Conservation (phyloP, 2,113 vertebrate species). For the Odocoileus virginianus region DNA sequence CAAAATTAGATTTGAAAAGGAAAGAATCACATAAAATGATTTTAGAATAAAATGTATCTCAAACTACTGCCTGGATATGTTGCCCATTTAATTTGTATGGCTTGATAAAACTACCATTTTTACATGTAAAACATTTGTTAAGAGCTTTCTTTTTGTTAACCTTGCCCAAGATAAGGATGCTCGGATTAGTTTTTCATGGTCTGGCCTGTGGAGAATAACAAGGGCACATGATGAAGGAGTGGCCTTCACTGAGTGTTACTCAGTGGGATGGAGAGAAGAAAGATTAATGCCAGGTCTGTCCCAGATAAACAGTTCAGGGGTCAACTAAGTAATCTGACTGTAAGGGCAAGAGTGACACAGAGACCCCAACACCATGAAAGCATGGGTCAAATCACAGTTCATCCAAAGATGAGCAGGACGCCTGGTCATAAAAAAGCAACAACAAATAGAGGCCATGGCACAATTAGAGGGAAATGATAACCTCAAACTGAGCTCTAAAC, state of each 20-base stretch:
- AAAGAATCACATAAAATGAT: background rate
- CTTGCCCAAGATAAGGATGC: background rate
- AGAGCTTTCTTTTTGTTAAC: background rate
- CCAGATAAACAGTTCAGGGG: background rate
- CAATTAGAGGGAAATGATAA: background rate
- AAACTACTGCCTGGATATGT: background rate
- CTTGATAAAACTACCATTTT: background rate
- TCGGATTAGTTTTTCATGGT: background rate
- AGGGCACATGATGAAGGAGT: too few species aligned
- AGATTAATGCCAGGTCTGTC: background rate
- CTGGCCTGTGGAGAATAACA: background rate
- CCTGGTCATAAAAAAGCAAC: background rate
- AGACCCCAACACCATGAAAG: background rate
- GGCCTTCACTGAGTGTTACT: background rate
- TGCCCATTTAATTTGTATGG: background rate
- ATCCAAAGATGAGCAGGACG: too few species aligned
- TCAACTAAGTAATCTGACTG: background rate
- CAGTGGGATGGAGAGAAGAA: background rate
- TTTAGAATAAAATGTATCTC: background rate
- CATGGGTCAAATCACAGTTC: background rate
- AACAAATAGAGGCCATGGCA: accelerated
- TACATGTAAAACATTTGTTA: background rate
- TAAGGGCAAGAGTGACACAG: background rate
- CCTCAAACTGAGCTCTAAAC: background rate
- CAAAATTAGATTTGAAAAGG: background rate